These are phyloP conservation scores for Nemurella pictetii DNA, from an alignment of 2,888 invertebrate genomes.

Conservation along the genomic window DNA sequence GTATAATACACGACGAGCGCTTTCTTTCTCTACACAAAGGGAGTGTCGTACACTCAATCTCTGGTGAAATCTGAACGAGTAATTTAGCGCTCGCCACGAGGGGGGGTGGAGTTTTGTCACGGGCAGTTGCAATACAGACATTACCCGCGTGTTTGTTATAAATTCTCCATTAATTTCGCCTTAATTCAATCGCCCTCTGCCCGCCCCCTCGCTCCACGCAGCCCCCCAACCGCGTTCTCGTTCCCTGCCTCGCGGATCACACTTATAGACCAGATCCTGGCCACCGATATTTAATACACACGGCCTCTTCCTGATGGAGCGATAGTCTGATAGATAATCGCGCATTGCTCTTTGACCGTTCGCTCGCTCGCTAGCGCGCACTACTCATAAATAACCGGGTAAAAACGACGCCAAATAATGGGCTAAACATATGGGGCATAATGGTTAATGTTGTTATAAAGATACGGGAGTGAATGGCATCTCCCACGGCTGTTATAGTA, in stretches of 20 bases:
- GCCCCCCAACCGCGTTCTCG: conserved; percentile 4
- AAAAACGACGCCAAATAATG: conserved; percentile 20
- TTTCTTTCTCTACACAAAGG: not conserved
- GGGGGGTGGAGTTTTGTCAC: not conserved
- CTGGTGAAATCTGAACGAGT: not conserved
- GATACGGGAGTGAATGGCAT: conserved; percentile 12
- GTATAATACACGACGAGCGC: too few relatives aligned
- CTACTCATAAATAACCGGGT: not conserved
- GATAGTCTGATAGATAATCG: not conserved
- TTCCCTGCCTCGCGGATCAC: not conserved
- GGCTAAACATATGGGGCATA: conserved; percentile 19
- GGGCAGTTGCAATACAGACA: conserved; percentile 14
- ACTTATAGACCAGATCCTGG: not conserved
- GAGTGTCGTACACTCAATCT: not conserved
- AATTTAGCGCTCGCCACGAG: not conserved
- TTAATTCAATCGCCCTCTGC: conserved; percentile 15
- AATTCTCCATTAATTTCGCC: conserved; percentile 25
- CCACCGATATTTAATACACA: not conserved
- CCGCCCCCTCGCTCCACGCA: conserved; percentile 2
- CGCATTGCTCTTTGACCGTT: not conserved
- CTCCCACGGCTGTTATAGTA: conserved; percentile 4
- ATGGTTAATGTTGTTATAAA: conserved; percentile 26
- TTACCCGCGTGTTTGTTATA: not conserved
- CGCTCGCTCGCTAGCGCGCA: too few relatives aligned
- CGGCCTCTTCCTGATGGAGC: not conserved